phyloP scores from a whole-genome alignment of 2,888 invertebrate species.

The Cheiracanthium punctorium region DNA sequence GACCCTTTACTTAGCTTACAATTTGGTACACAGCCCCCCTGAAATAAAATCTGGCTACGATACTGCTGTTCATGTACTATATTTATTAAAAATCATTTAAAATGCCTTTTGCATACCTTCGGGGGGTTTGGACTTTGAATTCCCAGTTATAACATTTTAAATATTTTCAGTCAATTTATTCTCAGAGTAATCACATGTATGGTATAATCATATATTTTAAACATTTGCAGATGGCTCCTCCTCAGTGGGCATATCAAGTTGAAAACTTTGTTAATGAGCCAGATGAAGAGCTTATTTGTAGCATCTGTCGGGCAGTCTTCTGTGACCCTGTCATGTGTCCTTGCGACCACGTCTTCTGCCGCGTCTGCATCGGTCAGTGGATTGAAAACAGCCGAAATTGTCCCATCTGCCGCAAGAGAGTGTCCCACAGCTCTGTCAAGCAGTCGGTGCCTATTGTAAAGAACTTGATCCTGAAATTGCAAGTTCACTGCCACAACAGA shows the following conservation, averaged over 20 bases:
- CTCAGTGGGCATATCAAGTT: conserved; percentile 52
- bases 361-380: conserved; percentile 52
- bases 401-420: conserved; percentile 62
- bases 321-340: conserved; percentile 63
- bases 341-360: conserved; percentile 66
- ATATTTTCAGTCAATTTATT: too few relatives aligned
- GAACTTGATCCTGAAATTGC: conserved; percentile 61
- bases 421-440: conserved; percentile 6
- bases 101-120: too few relatives aligned
- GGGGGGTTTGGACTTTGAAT: too few relatives aligned
- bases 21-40: too few relatives aligned
- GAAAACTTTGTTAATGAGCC: conserved; percentile 56
- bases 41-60: too few relatives aligned
- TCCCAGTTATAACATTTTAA: too few relatives aligned
- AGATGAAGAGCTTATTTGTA: conserved; percentile 67
- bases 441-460: conserved; percentile 47
- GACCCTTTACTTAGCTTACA: too few relatives aligned
- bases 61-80: too few relatives aligned
- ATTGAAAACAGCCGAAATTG: conserved; percentile 44
- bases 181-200: too few relatives aligned
- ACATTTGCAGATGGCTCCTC: conserved; percentile 61
- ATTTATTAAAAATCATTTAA: too few relatives aligned
- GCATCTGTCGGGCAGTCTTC: conserved; percentile 53
- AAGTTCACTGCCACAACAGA: conserved; percentile 29
- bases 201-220: too few relatives aligned